Percentiles rank a stretch among this genome's conserved stretches.
Conservation (phyloP, 92 coral and sea anemone genomes). For the Phenganax stokvisi region DNA sequence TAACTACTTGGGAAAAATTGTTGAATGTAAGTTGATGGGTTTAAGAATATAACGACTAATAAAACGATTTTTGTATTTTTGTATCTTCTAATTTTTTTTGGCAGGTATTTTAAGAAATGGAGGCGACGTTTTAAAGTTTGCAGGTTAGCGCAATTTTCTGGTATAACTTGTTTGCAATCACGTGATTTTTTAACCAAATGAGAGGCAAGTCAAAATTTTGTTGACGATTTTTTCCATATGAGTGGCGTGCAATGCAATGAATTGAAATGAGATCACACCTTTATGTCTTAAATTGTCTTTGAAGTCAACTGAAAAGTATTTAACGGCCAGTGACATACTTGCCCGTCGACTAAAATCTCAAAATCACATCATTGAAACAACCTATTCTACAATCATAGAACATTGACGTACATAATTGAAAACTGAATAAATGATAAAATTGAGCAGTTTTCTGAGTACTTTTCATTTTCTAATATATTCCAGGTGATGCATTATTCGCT, state of each 20-base stretch:
- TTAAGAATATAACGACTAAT: background rate
- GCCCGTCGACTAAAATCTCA: too few relatives aligned
- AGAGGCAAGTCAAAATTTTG: background rate
- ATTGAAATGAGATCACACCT: too few relatives aligned
- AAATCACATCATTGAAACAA: background rate
- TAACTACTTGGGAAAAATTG: slow-evolving; percentile 86
- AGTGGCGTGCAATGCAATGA: too few relatives aligned
- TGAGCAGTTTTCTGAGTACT: too few relatives aligned
- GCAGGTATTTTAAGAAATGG: slow-evolving; percentile 87
- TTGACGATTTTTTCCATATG: too few relatives aligned
- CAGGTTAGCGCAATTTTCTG: slow-evolving; percentile 46
- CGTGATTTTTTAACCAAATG: too few relatives aligned
- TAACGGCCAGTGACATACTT: too few relatives aligned
- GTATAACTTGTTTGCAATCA: too few relatives aligned
- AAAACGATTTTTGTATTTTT: background rate
- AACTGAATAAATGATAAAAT: too few relatives aligned
- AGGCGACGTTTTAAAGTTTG: slow-evolving; percentile 94
- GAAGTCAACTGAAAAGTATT: too few relatives aligned
- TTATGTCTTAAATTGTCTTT: too few relatives aligned
- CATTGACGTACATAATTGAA: too few relatives aligned
- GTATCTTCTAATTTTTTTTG: background rate
- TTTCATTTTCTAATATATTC: background rate
- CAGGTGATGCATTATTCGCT: slow-evolving; percentile 94
- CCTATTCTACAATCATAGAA: background rate
- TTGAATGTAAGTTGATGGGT: slow-evolving; percentile 59